Base-by-base conservation (phyloP, 2,113 vertebrate genomes). In the Catharus bicknelli region DNA sequence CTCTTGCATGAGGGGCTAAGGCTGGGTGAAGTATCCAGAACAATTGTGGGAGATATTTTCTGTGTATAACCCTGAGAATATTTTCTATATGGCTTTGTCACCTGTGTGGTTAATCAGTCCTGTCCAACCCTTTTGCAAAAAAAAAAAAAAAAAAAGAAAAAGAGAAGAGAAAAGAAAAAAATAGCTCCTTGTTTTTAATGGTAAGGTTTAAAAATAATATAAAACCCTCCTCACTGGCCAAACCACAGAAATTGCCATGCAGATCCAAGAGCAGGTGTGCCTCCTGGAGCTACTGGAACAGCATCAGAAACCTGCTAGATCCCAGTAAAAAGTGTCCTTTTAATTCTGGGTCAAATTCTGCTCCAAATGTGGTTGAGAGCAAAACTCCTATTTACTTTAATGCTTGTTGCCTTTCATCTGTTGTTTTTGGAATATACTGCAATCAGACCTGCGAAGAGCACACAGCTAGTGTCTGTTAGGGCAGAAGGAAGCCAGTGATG, bases 281-380 rank as follows among this genome's bases (percentile, higher is more conserved):
- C 57, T 96, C 95, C 95, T 93, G 94, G 61, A 96, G 95, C 96
- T 95, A 96, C 92, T 96, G 95, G 95, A 96, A 95, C 92, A 90
- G 90, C 95, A 95, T 96, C 95, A 96, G 90, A 96, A 96, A 96
- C 90, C 88, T 86, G 68, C 68, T 90, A 32, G 38, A 93, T 88
- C 67, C 40, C 21, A 58, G 72, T 42, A 88, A 70, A 93, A 91
- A 91, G 34, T 95, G 90, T 88, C 86, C 92, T 93, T 62, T 83
- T 96, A 93, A 92, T 93, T 92, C 88, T 96, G 63, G 92, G 93
- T 95, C 83, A 90, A 94, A 91, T 86, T 95, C 83, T 86, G 27
- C 88, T 94, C 95, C 92, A 93, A 95, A 86, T 95, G 93, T 59
- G 90, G 92, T 95, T 93, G 75, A 91, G 88, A 86, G 67, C 72